Conservation (phyloP, 2,888 invertebrate species). For the Polietes domitor region DNA sequence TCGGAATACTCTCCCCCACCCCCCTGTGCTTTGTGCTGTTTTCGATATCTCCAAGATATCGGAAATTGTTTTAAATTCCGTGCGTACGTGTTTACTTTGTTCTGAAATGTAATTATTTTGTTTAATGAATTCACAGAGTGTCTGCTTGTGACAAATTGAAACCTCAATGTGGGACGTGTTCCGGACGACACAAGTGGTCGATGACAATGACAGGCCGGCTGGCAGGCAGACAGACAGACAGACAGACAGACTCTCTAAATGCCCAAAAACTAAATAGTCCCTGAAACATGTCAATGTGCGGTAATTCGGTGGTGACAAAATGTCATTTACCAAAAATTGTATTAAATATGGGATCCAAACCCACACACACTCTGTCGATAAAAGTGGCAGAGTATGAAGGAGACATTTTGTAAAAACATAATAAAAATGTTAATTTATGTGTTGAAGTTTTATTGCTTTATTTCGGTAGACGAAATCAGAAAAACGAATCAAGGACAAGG, state of each 20-base stretch:
- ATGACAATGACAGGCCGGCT: background rate
- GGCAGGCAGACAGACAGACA: background rate
- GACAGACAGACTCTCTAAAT: background rate
- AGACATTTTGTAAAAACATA: too few species aligned
- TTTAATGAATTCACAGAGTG: slow-evolving; percentile 3
- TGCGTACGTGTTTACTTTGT: background rate
- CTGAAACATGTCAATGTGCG: slow-evolving; percentile 21
- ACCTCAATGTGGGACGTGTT: slow-evolving; percentile 22
- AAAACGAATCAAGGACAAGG: too few species aligned
- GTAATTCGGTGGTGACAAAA: slow-evolving; percentile 21
- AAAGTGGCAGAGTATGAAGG: too few species aligned
- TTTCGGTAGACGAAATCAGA: too few species aligned
- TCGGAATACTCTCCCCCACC: too few species aligned
- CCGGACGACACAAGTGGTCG: slow-evolving; percentile 4
- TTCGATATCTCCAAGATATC: too few species aligned
- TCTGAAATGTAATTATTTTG: slow-evolving; percentile 13
- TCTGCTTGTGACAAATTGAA: slow-evolving; percentile 48
- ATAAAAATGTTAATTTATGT: too few species aligned
- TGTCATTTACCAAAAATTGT: slow-evolving; percentile 14
- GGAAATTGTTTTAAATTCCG: slow-evolving; percentile 20
- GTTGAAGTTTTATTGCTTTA: too few species aligned
- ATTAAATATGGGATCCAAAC: background rate
- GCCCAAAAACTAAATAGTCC: background rate
- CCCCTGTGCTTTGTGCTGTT: too few species aligned
- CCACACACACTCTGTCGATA: too few species aligned